These are phyloP conservation scores for Panagrolaimus sp. DNA, from an alignment of 1,140 invertebrate genomes.

Conservation along the genomic window DNA sequence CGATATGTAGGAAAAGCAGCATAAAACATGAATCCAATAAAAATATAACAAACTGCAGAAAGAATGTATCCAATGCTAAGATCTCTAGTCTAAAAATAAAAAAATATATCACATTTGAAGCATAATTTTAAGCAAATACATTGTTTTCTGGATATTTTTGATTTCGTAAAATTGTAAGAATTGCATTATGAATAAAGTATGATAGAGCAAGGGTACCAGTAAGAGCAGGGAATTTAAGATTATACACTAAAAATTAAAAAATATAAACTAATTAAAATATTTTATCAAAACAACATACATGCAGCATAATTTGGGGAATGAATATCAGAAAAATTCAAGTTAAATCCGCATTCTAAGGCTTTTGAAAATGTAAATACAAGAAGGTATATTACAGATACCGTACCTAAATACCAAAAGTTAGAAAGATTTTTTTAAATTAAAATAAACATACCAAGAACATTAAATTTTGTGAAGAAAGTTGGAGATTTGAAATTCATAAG, in stretches of 20 bases:
- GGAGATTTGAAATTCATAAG: conserved; percentile 78
- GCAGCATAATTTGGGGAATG: conserved; percentile 61
- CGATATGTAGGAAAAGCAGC: conserved; percentile 76
- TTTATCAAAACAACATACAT: not conserved
- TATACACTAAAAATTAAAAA: conserved; percentile 54
- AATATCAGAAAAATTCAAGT: conserved; percentile 66
- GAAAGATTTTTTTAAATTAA: too few species aligned
- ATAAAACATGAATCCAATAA: conserved; percentile 77
- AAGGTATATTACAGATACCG: conserved; percentile 74
- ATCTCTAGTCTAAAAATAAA: conserved; percentile 73
- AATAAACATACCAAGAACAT: conserved; percentile 68
- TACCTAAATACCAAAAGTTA: conserved; percentile 60
- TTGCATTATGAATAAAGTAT: conserved; percentile 86
- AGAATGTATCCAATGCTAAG: conserved; percentile 76
- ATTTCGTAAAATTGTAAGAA: conserved; percentile 77
- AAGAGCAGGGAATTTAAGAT: conserved; percentile 72
- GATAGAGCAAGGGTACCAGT: conserved; percentile 78
- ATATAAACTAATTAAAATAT: too few species aligned
- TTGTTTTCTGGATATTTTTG: conserved; percentile 80
- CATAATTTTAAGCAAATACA: conserved; percentile 65
- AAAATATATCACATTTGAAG: conserved; percentile 12
- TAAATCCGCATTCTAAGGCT: conserved; percentile 72
- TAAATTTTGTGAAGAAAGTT: conserved; percentile 87
- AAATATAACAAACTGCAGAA: conserved; percentile 75
- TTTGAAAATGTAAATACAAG: conserved; percentile 73